Evolutionary conservation across 2,888 invertebrate species (phyloP).

Genomic region (Sthenelais limicola): DNA sequence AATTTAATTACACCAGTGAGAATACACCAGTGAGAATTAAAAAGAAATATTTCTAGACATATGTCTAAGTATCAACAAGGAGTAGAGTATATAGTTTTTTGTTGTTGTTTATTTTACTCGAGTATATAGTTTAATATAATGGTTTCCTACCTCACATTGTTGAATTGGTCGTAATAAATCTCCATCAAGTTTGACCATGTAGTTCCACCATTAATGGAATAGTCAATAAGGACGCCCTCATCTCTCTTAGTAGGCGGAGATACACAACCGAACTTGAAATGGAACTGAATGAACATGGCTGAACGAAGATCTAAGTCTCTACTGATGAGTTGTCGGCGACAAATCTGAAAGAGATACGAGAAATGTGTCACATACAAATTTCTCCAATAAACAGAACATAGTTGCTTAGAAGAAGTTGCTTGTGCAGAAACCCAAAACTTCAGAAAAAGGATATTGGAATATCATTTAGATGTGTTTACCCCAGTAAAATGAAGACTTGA

Average conservation of each 20-base stretch:
- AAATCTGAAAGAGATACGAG: slow-evolving; percentile 69
- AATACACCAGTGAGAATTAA: too few species aligned
- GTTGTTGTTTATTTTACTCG: too few species aligned
- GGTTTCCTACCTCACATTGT: slow-evolving; percentile 62
- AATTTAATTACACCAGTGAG: too few species aligned
- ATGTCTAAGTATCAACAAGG: too few species aligned
- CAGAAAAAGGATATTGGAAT: too few species aligned
- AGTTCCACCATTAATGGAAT: slow-evolving; percentile 69
- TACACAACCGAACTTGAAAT: slow-evolving; percentile 71
- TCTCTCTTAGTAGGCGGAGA: slow-evolving; percentile 60
- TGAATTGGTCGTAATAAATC: slow-evolving; percentile 67
- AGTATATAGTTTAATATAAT: too few species aligned
- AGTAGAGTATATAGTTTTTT: too few species aligned
- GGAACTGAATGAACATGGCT: slow-evolving; percentile 70
- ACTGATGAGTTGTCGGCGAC: slow-evolving; percentile 67
- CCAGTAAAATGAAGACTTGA: slow-evolving; percentile 71
- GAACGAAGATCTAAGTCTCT: slow-evolving; percentile 68
- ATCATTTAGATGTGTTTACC: slow-evolving; percentile 58
- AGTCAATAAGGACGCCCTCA: slow-evolving; percentile 69
- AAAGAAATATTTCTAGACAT: too few species aligned
- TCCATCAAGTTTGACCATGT: slow-evolving; percentile 68
- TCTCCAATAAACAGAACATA: not conserved
- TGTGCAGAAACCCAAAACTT: too few species aligned
- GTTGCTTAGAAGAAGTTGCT: too few species aligned
- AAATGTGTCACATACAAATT: not conserved